Evolutionary conservation across 2,113 vertebrate species (phyloP), one percentile per base, ranked within the genome.

Genomic region (Xerus inauris): DNA sequence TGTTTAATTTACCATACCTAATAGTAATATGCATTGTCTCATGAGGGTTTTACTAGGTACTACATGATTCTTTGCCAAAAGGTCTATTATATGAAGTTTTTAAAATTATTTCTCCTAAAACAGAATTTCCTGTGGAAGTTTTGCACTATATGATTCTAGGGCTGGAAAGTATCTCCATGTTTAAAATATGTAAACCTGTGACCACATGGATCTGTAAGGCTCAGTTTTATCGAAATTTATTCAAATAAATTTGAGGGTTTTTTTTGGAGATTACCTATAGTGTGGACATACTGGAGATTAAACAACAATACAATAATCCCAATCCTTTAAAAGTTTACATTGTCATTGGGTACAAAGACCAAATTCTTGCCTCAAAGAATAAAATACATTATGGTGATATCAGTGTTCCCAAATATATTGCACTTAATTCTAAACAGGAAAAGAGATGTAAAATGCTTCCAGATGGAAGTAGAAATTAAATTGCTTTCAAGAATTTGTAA

Each of bases 221-320:
- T 93, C 14, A 40, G 26, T 95, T 95, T 92, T 94, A 54, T 57
- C 28, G 47, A 83, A 79, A 79, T 77, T 40, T 30, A 92, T 77
- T 93, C 11, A 85, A 67, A 54, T 82, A 92, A 62, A 93, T 82
- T 84, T 32, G 81, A 40, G 26, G n/a, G 32, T 1, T 42, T 35
- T 85, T 82, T 90, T 83, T n/a, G n/a, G 51, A 83, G 17, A 19
- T 85, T 64, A 54, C 5, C 12, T 86, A 19, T 45, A 49, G 4
- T 42, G 76, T 69, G 45, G 6, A 6, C 11, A 32, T 3, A 38
- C 14, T 73, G 6, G 30, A 88, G 73, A 77, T 24, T 79, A 67
- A 95, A 49, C 76, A 76, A 95, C 16, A 76, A 69, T 71, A 77
- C 65, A 73, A 89, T 62, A n/a, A 65, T 87, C 35, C 6, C 17